phyloP scores from a whole-genome alignment of 2,888 invertebrate genomes.

The Lepidocyrtoides sp. region DNA sequence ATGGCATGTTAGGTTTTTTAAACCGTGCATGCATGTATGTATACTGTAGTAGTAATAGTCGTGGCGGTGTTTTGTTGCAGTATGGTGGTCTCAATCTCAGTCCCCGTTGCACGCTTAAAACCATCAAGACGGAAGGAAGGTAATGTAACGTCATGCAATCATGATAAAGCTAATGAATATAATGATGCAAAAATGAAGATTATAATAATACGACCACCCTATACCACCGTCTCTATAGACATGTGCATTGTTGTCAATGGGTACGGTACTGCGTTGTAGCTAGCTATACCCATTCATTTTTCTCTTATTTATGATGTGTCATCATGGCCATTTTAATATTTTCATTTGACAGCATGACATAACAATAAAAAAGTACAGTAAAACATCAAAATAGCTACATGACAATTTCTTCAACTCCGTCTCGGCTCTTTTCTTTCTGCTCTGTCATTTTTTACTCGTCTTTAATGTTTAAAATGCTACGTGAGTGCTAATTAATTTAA shows the following conservation, averaged over 20 bases:
- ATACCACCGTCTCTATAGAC: not conserved
- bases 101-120: no score
- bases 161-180: no score
- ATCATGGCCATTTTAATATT: not conserved
- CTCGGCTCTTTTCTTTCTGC: not conserved
- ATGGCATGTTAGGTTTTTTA: no score
- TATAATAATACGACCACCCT: no score
- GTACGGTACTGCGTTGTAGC: not conserved
- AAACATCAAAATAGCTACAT: not conserved
- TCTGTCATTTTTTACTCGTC: not conserved
- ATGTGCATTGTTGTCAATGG: not conserved
- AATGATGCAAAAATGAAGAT: no score
- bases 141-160: no score
- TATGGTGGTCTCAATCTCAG: no score
- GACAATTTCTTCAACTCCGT: not conserved
- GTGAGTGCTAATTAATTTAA: not conserved
- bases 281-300: not conserved
- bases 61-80: no score
- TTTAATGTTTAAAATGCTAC: not conserved
- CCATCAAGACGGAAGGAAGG: no score
- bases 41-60: no score
- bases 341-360: not conserved
- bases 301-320: not conserved
- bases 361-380: not conserved
- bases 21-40: no score